A percentile compares a stretch with the other conserved stretches of the same genome.
Conservation (phyloP, 2,888 invertebrate species). For the Hemaris fuciformis region DNA sequence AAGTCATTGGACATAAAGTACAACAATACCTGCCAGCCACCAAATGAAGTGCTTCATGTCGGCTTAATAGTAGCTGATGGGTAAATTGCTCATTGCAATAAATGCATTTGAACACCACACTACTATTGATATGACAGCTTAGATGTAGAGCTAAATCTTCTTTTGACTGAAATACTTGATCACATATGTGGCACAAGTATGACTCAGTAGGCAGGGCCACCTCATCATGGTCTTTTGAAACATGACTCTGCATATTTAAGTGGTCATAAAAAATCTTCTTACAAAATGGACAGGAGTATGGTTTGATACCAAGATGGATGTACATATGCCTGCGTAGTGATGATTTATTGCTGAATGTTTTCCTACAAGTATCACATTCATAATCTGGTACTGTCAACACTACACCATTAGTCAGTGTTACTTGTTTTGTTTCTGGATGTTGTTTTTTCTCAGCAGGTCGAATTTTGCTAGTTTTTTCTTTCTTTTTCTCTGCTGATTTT, state of each 20-base stretch:
- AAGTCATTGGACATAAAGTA: constrained; percentile 85
- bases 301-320: constrained; percentile 84
- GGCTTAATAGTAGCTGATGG: constrained; percentile 61
- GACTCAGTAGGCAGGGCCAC: constrained; percentile 47
- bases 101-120: constrained; percentile 84
- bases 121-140: constrained; percentile 83
- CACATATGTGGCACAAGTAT: constrained; percentile 87
- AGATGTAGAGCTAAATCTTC: constrained; percentile 88
- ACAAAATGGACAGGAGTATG: constrained; percentile 83
- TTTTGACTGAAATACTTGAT: constrained; percentile 88
- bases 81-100: constrained; percentile 72
- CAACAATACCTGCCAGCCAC: constrained; percentile 88
- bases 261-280: constrained; percentile 84
- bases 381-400: constrained; percentile 41
- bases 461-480: constrained; percentile 23
- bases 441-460: constrained; percentile 17
- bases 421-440: constrained; percentile 30
- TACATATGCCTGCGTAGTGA: constrained; percentile 86
- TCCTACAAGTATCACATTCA: constrained; percentile 83
- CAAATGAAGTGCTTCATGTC: constrained; percentile 88
- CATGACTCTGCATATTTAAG: constrained; percentile 84
- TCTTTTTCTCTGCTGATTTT: constrained; percentile 20
- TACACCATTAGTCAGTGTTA: constrained; percentile 41
- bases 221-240: constrained; percentile 78
- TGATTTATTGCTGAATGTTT: constrained; percentile 83